Percentiles rank a stretch among this genome's conserved stretches.
These are phyloP conservation scores for Rhamnusium bicolor DNA, from an alignment of 2,888 invertebrate species.

Conservation along the genomic window DNA sequence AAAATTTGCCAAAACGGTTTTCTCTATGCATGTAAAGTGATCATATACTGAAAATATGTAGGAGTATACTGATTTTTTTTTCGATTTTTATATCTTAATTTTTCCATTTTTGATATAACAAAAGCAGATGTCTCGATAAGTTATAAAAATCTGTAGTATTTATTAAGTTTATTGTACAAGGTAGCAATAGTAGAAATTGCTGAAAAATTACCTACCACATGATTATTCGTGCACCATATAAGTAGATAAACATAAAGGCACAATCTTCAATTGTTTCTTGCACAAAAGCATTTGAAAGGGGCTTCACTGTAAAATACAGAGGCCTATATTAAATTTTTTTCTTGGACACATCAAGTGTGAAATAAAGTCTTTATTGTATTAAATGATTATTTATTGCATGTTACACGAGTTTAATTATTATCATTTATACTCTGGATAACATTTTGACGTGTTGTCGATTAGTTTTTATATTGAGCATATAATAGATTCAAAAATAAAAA, in stretches of 20 bases:
- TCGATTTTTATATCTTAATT: no score
- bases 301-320: conserved; percentile 2
- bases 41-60: no score
- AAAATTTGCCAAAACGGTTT: no score
- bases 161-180: no score
- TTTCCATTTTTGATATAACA: no score
- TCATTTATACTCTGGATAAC: background rate
- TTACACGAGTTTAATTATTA: background rate
- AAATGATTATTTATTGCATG: conserved; percentile 16
- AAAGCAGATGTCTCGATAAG: no score
- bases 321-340: conserved; percentile 1
- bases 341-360: conserved; percentile 18
- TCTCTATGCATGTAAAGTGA: no score
- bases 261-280: conserved; percentile 18
- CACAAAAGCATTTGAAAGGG: conserved; percentile 8
- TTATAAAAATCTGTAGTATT: no score
- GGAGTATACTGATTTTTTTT: no score
- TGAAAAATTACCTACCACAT: background rate
- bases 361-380: conserved; percentile 13
- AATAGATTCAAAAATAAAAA: background rate
- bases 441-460: background rate
- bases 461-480: background rate
- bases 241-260: conserved; percentile 3
- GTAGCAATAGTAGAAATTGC: no score
- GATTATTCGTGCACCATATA: background rate